Base-by-base conservation (phyloP, 1,140 invertebrate species). In the Megathymus violae region DNA sequence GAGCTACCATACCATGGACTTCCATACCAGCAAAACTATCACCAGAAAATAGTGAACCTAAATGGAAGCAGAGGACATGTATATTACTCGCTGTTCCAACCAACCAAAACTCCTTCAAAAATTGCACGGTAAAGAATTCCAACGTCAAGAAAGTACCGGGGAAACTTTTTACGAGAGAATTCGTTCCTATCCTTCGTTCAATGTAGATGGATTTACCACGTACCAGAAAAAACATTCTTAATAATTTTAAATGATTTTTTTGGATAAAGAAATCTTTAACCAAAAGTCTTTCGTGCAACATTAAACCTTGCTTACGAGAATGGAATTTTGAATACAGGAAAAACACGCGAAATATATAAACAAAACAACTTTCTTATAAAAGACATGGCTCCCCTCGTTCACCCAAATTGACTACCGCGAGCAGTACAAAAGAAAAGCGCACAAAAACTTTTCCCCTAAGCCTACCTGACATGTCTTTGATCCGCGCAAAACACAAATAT, bases 401-500 rank as follows among this genome's bases (percentile, higher is more conserved):
- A 38, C 38, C 51, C 31, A 48, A 56, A 56, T 43, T 31, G 52
- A 44, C 52, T 56, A 25, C 52, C 25, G 38, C 14, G 43, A 16
- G 15, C 14, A 38, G 51, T 56, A 44, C 52, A 56, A 56, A 56
- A 56, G 52, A 56, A 56, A 27, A 43, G 52, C 52, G n/a, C 52
- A 44, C 40, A n/a, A n/a, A n/a, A 56, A 44, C 43, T 11, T 11
- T 41, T 40, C 52, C 52, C 52, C 52, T 44, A 56, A 56, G 40
- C 40, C 52, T 17, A 43, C 52, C 52, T 56, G 52, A 56, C 52
- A 56, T 43, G 40, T 44, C 52, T 56, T 56, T 56, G 52, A 56
- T 56, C 52, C 40, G n/a, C 9, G 16, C 38, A 17, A 56, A 56
- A 56, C 19, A 56, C 40, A 56, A 56, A 56, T 56, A 56, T 56